These are phyloP conservation scores for Brachionus koreanus DNA, from an alignment of 1,140 invertebrate genomes.

Conservation along the genomic window DNA sequence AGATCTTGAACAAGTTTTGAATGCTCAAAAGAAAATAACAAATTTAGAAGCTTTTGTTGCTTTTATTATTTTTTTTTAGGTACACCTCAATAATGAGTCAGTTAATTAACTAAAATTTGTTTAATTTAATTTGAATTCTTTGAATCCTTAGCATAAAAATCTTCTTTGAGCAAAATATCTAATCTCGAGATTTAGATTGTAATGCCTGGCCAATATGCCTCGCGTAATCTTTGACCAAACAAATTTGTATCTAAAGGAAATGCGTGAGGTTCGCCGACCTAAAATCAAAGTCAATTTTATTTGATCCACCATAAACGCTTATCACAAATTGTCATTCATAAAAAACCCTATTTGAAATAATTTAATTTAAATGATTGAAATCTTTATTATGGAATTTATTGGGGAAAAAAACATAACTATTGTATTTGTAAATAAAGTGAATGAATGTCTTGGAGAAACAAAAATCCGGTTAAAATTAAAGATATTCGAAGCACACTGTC, in stretches of 20 bases:
- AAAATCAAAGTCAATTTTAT: slow-evolving; percentile 5
- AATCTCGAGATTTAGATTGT: not conserved
- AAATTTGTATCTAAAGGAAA: not conserved
- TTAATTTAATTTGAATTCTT: not conserved
- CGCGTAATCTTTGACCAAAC: not conserved
- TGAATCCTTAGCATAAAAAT: not conserved
- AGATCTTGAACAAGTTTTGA: not conserved
- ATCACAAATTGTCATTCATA: not conserved
- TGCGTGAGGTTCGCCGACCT: not conserved
- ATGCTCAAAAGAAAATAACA: not conserved
- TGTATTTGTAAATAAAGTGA: not conserved
- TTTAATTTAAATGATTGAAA: not conserved
- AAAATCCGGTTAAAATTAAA: not conserved
- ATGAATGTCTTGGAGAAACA: not conserved
- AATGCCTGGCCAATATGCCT: not conserved
- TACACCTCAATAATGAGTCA: not conserved
- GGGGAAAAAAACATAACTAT: not conserved
- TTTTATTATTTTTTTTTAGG: not conserved
- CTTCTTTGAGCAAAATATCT: not conserved
- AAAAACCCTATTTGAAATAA: not conserved
- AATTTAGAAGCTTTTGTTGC: not conserved
- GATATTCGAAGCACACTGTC: not conserved
- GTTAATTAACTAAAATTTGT: slow-evolving; percentile 4
- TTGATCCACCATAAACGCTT: not conserved
- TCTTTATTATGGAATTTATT: not conserved